phyloP scores from a whole-genome alignment of 2,113 vertebrate genomes.

The Hypomesus transpacificus region DNA sequence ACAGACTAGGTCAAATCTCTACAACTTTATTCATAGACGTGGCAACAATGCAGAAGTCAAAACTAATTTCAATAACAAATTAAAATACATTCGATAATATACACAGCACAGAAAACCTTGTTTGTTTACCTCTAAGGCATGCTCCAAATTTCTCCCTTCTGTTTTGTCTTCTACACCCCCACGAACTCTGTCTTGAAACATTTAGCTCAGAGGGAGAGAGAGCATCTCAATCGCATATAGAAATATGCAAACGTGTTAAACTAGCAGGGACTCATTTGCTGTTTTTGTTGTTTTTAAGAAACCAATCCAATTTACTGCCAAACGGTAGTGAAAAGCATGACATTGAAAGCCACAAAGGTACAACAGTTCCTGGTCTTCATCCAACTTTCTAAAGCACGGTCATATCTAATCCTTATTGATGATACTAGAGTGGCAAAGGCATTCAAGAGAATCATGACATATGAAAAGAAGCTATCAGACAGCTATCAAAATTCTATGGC shows the following conservation, averaged over 20 bases:
- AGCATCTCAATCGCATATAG: conserved; percentile 77
- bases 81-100: conserved; percentile 48
- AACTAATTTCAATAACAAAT: conserved; percentile 43
- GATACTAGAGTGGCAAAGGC: conserved; percentile 36
- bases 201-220: conserved; percentile 85
- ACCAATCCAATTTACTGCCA: conserved; percentile 44
- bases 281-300: conserved; percentile 12
- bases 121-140: conserved; percentile 88
- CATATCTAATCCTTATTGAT: conserved; percentile 41
- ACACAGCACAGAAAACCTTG: conserved; percentile 63
- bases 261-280: conserved; percentile 33
- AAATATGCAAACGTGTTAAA: conserved; percentile 51
- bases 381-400: conserved; percentile 63
- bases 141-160: conserved; percentile 84
- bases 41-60: conserved; percentile 62
- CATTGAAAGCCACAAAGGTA: conserved; percentile 23
- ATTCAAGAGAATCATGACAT: conserved; percentile 28
- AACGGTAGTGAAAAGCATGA: conserved; percentile 24
- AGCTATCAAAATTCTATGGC: conserved; percentile 46
- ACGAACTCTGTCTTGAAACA: conserved; percentile 86
- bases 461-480: conserved; percentile 37
- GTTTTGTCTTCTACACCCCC: conserved; percentile 86
- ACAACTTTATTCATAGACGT: conserved; percentile 76
- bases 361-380: conserved; percentile 66
- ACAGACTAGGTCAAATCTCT: conserved; percentile 21